These are phyloP conservation scores for Dascyllus trimaculatus DNA, from an alignment of 2,113 vertebrate genomes.

Conservation along the genomic window DNA sequence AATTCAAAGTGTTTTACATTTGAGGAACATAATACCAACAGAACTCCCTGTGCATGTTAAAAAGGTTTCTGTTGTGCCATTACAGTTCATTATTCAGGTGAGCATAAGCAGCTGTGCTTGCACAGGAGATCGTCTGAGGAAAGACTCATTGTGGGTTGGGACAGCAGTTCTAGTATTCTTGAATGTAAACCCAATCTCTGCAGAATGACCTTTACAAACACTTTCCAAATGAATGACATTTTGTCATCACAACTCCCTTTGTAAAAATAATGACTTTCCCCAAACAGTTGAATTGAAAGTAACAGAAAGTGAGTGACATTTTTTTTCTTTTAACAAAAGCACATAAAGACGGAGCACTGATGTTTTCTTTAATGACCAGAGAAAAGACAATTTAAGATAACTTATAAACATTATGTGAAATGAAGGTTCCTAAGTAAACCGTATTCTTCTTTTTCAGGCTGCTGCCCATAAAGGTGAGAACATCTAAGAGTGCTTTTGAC, in stretches of 20 bases:
- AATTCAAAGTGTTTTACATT: not conserved
- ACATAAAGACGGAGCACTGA: not conserved
- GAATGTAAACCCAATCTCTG: not conserved
- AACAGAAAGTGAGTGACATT: not conserved
- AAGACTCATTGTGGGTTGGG: not conserved
- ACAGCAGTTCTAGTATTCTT: not conserved
- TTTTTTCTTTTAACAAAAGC: too few species aligned
- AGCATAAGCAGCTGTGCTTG: not conserved
- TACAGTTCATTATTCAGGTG: not conserved
- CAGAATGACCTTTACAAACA: not conserved
- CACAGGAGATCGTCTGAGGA: not conserved
- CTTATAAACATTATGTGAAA: not conserved
- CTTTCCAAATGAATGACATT: not conserved
- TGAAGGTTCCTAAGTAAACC: not conserved
- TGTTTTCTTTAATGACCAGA: not conserved
- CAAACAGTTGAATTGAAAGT: not conserved
- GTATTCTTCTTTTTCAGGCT: not conserved
- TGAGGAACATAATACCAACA: not conserved
- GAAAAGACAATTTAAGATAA: too few species aligned
- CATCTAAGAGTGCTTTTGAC: constrained; percentile 1
- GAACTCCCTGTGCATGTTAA: not conserved
- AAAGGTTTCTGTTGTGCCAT: not conserved
- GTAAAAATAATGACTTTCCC: not conserved
- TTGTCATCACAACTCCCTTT: not conserved
- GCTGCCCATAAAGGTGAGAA: constrained; percentile 5